Percentiles rank a stretch among this genome's conserved stretches.
These are phyloP conservation scores for Acipenser oxyrinchus DNA, from an alignment of 2,797 vertebrate species.

Conservation along the genomic window DNA sequence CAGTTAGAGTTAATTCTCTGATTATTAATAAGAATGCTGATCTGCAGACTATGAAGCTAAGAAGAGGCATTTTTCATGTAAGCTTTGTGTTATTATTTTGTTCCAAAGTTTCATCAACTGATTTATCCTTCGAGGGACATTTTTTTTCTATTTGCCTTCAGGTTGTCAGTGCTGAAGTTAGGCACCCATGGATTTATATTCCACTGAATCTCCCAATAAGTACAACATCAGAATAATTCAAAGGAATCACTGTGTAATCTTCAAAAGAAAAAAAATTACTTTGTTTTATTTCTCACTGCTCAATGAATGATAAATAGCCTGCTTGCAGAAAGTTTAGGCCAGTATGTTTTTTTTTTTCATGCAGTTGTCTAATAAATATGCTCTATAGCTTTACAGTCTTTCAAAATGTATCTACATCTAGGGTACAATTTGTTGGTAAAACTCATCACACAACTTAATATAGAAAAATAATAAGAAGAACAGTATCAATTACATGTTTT, in stretches of 20 bases:
- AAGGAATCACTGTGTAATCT: not conserved
- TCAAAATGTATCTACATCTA: no score
- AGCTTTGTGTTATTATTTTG: not conserved
- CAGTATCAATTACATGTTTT: no score
- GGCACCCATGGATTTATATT: not conserved
- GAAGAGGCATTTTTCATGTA: not conserved
- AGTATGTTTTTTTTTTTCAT: not conserved
- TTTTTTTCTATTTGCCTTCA: not conserved
- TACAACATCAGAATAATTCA: not conserved
- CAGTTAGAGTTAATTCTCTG: not conserved
- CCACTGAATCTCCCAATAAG: not conserved
- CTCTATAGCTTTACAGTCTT: no score
- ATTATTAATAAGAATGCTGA: not conserved
- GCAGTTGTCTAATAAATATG: no score
- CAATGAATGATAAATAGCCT: not conserved
- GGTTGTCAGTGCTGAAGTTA: slow-evolving; percentile 1
- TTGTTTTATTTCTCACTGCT: not conserved
- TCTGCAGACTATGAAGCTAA: not conserved
- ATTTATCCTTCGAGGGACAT: not conserved
- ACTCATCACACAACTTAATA: no score
- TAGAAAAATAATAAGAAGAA: no score
- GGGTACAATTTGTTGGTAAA: no score
- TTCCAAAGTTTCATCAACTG: not conserved
- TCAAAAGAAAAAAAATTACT: not conserved
- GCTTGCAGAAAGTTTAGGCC: not conserved